phyloP scores from a whole-genome alignment of 2,113 vertebrate species.

The human region GRCh38 chr2:2456001-2456500 shows the following conservation, averaged over 20 bases:
- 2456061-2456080: too few relatives aligned
- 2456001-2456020: too few relatives aligned
- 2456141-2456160: too few relatives aligned
- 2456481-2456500: conserved; percentile 53
- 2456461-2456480: background rate
- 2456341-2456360: background rate
- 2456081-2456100: too few relatives aligned
- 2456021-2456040: too few relatives aligned
- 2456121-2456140: background rate
- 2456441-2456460: background rate
- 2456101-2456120: too few relatives aligned
- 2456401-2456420: background rate
- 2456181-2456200: accelerated
- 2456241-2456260: background rate
- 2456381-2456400: accelerated
- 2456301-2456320: background rate
- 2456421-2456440: background rate
- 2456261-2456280: background rate
- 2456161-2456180: too few relatives aligned
- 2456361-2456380: background rate
- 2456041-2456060: too few relatives aligned
- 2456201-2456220: background rate
- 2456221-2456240: background rate
- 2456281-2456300: background rate
- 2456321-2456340: background rate